These are phyloP conservation scores for Coenonympha arcania DNA, from an alignment of 2,888 invertebrate species.

Conservation along the genomic window DNA sequence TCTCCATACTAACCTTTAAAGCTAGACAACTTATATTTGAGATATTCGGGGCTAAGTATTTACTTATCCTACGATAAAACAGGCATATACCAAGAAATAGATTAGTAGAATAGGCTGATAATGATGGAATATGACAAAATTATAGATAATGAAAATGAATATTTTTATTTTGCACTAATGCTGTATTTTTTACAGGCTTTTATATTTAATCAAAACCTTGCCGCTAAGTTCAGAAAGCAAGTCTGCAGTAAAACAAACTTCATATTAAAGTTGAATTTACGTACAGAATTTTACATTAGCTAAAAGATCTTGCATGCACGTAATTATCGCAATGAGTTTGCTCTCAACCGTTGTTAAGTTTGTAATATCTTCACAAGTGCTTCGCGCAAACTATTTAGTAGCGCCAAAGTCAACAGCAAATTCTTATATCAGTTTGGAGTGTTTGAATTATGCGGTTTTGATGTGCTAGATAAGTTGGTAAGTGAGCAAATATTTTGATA, in stretches of 20 bases:
- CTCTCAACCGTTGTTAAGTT: constrained; percentile 15
- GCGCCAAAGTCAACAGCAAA: constrained; percentile 20
- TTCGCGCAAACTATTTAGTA: constrained; percentile 21
- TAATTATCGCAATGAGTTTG: constrained; percentile 13
- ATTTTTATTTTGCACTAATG: too few relatives aligned
- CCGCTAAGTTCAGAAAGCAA: too few relatives aligned
- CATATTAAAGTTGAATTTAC: neutral
- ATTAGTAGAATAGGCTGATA: too few relatives aligned
- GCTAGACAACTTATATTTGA: too few relatives aligned
- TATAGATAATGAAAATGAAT: too few relatives aligned
- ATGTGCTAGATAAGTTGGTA: neutral
- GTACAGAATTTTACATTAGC: neutral
- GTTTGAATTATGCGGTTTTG: constrained; percentile 16
- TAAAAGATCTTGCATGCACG: neutral
- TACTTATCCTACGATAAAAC: too few relatives aligned
- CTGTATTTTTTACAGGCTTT: too few relatives aligned
- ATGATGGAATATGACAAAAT: too few relatives aligned
- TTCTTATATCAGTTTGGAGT: constrained; percentile 22
- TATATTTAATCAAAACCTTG: too few relatives aligned
- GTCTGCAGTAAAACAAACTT: neutral
- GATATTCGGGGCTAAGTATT: too few relatives aligned
- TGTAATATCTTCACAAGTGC: constrained; percentile 18
- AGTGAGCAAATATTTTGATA: neutral
- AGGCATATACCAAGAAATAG: too few relatives aligned
- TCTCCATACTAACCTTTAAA: too few relatives aligned